Evolutionary conservation across 2,113 vertebrate species (phyloP).

Genomic region (Centrocercus urophasianus): DNA sequence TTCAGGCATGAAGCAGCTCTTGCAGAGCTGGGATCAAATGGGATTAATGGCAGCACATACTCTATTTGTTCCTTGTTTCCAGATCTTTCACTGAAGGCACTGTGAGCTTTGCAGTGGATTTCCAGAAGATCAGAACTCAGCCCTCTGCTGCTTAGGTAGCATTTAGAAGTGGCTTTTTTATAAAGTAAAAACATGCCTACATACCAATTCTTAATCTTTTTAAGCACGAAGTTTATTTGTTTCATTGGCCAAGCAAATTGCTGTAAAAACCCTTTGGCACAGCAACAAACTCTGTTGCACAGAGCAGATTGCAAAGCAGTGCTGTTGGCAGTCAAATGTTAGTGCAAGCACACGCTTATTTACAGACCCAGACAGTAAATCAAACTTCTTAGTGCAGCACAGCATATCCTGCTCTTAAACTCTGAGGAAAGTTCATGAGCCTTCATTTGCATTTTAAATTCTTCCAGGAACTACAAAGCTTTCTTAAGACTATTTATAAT

Average conservation of each 20-base stretch:
- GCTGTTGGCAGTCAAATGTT: neutral
- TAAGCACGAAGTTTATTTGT: neutral
- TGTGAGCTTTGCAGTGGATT: neutral
- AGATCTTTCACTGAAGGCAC: neutral
- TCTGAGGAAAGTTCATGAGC: neutral
- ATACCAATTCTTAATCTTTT: neutral
- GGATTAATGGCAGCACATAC: neutral
- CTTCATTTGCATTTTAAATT: neutral
- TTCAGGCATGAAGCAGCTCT: neutral
- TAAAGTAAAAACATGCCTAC: neutral
- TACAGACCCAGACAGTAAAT: neutral
- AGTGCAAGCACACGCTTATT: neutral
- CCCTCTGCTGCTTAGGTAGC: neutral
- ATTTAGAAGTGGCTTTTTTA: neutral
- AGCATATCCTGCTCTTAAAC: neutral
- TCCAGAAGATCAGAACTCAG: neutral
- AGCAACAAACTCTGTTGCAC: neutral
- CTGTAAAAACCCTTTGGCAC: neutral
- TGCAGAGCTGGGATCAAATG: neutral
- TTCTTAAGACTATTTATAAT: neutral
- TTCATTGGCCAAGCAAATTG: neutral
- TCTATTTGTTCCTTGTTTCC: neutral
- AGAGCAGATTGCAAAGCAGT: neutral
- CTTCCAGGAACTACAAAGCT: neutral
- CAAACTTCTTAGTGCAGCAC: neutral